Conservation (phyloP, 1,140 invertebrate species). For the Hestina assimilis region DNA sequence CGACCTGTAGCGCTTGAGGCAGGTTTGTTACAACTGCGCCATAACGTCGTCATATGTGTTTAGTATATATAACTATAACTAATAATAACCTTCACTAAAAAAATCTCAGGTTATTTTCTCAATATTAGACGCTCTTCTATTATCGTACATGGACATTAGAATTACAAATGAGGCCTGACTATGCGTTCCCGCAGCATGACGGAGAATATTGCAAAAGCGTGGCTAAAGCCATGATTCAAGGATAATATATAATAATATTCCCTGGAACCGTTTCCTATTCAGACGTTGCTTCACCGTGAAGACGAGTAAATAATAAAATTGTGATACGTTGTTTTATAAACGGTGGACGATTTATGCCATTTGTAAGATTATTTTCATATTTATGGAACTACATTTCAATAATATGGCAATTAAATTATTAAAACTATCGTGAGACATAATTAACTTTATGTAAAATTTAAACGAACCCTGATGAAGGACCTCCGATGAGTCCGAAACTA, state of each 20-base stretch:
- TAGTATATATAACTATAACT: no score
- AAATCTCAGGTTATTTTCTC: slow-evolving; percentile 23
- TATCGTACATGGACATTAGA: slow-evolving; percentile 47
- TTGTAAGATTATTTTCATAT: slow-evolving; percentile 26
- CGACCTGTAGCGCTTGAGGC: no score
- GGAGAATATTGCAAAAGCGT: slow-evolving; percentile 48
- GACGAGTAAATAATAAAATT: slow-evolving; percentile 34
- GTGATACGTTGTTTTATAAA: slow-evolving; percentile 27
- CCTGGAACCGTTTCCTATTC: slow-evolving; percentile 41
- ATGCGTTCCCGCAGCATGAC: slow-evolving; percentile 40
- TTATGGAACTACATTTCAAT: neutral
- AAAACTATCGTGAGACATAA: no score
- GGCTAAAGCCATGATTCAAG: slow-evolving; percentile 57
- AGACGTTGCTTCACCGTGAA: slow-evolving; percentile 28
- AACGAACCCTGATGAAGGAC: no score
- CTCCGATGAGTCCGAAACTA: no score
- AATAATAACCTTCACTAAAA: slow-evolving; percentile 4
- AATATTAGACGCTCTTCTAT: slow-evolving; percentile 25
- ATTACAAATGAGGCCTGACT: slow-evolving; percentile 57
- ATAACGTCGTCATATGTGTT: no score
- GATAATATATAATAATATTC: slow-evolving; percentile 58
- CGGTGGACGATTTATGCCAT: slow-evolving; percentile 12
- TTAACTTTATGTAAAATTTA: no score
- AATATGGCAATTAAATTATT: neutral
- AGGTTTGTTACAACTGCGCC: no score